Base-by-base conservation (phyloP, 2,888 invertebrate genomes). In the Entomobrya proxima region DNA sequence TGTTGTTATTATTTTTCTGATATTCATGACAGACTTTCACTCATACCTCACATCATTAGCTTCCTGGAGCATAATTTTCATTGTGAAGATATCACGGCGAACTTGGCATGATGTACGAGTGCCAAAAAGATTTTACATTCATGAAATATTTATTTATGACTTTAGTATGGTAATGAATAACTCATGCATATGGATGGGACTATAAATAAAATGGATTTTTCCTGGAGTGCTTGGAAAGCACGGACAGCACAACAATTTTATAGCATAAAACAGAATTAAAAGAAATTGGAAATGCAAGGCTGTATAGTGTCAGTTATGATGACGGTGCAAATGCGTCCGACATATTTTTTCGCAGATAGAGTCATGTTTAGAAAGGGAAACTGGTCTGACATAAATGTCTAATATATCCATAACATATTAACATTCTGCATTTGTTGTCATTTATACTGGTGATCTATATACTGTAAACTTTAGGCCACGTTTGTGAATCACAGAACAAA, bases 111-210 rank as follows among this genome's bases (percentile, higher is more conserved):
- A 7, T 30, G 21, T 35, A 52, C 75, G 5, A 9, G 77, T 77
- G 77, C 77, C 77, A 77, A 77, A 44, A 61, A 58, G 4, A 67
- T 44, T 67, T 69, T 24, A 9, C 64, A 82, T 44, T 77, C 80
- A 87, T 87, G 83, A 75, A 87, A 87, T 85, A 83, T 87, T 85
- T 87, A 86, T 87, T 86, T 86, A 86, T 86, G 85, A 83, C 75
- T 87, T 83, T 27, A 47, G 52, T 86, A 87, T 87, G 87, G 74
- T 61, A 87, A 87, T 85, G 74, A 75, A 55, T 55, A 40, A 44
- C 80, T 83, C 86, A 86, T 87, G 83, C 82, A 87, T 87, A 87
- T 87, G 85, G 21, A 87, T 87, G 82, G 18, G 47, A 77, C 80
- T 50, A 75, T 64, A 87, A 81, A 85, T 87, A 81, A 86, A 69